These are phyloP conservation scores for Mobula birostris DNA, from an alignment of 2,113 vertebrate genomes.

Conservation along the genomic window DNA sequence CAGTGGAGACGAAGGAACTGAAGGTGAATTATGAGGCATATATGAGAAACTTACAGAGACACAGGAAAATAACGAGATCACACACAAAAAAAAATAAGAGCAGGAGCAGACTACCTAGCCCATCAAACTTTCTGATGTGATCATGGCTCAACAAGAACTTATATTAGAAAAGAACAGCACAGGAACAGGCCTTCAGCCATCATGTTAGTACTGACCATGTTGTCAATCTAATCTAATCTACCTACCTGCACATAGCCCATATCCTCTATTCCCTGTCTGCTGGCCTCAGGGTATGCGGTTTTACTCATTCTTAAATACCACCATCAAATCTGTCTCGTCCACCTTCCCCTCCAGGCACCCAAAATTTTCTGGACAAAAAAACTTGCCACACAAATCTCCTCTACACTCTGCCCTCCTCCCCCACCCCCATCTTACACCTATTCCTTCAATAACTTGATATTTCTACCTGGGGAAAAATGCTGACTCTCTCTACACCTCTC, in stretches of 20 bases:
- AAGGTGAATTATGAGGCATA: too few species aligned
- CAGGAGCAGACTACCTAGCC: too few species aligned
- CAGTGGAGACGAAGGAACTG: too few species aligned
- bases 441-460: not conserved
- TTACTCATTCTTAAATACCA: not conserved
- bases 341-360: not conserved
- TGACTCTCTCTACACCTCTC: not conserved
- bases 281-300: not conserved
- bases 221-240: not conserved
- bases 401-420: not conserved
- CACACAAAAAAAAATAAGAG: too few species aligned
- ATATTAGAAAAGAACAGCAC: too few species aligned
- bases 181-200: too few species aligned
- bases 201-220: too few species aligned
- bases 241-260: not conserved
- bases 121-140: too few species aligned
- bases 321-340: not conserved
- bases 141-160: too few species aligned
- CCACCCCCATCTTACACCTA: not conserved
- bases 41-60: too few species aligned
- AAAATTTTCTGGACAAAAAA: not conserved
- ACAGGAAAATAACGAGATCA: too few species aligned
- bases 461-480: not conserved
- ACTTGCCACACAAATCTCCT: not conserved
- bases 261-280: not conserved